Percentiles rank a stretch among this genome's conserved stretches.
phyloP scores from a whole-genome alignment of 2,113 vertebrate species.

The Stictonetta naevosa region DNA sequence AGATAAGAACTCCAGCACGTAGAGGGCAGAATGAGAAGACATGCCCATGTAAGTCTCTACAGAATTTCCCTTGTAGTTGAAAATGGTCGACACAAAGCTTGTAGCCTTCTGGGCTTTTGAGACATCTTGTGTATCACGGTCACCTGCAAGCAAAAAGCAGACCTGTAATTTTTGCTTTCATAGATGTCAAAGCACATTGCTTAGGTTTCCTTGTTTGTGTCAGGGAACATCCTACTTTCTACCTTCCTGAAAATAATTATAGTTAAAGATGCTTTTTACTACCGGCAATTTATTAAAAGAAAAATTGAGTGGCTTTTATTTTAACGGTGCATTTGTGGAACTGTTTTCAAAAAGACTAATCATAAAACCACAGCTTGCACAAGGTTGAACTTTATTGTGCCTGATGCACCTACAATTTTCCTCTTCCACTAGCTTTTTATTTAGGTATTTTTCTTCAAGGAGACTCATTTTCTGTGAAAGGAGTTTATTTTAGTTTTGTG shows the following conservation, averaged over 20 bases:
- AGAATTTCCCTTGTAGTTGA: slow-evolving; percentile 82
- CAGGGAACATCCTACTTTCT: not conserved
- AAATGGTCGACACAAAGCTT: slow-evolving; percentile 76
- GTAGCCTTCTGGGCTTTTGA: slow-evolving; percentile 62
- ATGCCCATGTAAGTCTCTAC: slow-evolving; percentile 82
- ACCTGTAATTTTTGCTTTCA: not conserved
- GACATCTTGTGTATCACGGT: not conserved
- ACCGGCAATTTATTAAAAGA: not conserved
- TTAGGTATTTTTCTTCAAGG: not conserved
- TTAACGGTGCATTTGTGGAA: not conserved
- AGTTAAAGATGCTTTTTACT: not conserved
- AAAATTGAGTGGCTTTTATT: not conserved
- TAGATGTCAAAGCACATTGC: accelerated
- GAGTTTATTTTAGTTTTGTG: not conserved
- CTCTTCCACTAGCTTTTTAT: not conserved
- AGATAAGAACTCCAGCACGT: slow-evolving; percentile 83
- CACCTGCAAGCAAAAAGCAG: slow-evolving; percentile 51
- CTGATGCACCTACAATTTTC: not conserved
- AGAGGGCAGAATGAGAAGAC: slow-evolving; percentile 79
- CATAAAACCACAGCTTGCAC: not conserved
- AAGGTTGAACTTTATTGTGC: not conserved
- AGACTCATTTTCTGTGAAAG: not conserved
- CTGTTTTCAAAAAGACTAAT: not conserved
- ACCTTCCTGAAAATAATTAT: not conserved
- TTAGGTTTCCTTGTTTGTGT: not conserved